Base-by-base conservation (phyloP, 2,113 vertebrate species). In the Mohoua ochrocephala region DNA sequence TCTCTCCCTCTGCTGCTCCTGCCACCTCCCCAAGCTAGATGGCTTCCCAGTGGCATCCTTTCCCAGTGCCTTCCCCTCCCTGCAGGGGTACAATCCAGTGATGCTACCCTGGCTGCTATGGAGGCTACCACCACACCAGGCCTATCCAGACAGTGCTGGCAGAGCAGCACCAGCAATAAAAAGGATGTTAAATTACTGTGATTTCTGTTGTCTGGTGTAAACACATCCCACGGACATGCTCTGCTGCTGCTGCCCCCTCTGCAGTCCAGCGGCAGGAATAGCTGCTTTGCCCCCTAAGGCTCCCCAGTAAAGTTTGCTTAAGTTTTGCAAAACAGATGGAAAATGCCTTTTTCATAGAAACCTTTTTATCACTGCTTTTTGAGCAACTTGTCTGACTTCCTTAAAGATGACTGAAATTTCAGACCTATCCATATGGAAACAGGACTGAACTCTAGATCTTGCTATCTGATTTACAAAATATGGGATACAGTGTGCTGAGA, bases 81-180 rank as follows among this genome's bases (percentile, higher is more conserved):
- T 15, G 10, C 0, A 0, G 13, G 28, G 21, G 19, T 23, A 73
- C 27, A 63, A 13, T 3, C 33, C 57, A 54, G 7, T 30, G 17
- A n/a, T 53, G 59, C 13, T 7, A 42, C 7, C 33, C 26, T 39
- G 37, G 24, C 28, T 54, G 52, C 45, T 21, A 59, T 7, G 22
- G 4, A 45, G 59, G 27, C 44, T 50, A 23, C 7, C 5, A 49
- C 28, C 15, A 8, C 50, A 33, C 22, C 78, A 75, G 35, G 20
- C 10, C 11, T 39, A 30, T 37, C 15, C 1, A 1, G 23, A 11
- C 22, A 79, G 20, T 1, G 1, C 18, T 18, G 30, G 31, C 47
- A 82, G 20, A 54, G 60, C 59, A 61, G 69, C 28, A 70, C 10
- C 50, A 61, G 26, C 24, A 64, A 59, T 27, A 39, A 15, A 42